Evolutionary conservation across 2,113 vertebrate species (phyloP).

Genomic region (Tenebrosternarchus preto): DNA sequence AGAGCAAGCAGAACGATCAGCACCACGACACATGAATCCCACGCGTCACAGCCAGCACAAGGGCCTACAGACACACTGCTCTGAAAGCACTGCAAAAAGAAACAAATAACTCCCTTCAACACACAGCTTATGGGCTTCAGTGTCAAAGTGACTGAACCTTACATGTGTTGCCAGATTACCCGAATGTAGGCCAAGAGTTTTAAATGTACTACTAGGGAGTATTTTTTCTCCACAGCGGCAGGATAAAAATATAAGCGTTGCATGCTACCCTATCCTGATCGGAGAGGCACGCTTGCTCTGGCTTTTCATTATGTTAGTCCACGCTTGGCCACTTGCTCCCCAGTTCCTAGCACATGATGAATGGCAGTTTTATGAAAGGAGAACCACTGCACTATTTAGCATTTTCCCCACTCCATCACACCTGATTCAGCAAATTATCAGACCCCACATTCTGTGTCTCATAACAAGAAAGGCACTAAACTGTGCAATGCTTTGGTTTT

Average conservation of each 20-base stretch:
- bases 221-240: conserved; percentile 7
- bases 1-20: conserved; percentile 40
- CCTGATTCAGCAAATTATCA: conserved; percentile 5
- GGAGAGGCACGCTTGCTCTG: not conserved
- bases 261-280: conserved; percentile 4
- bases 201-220: conserved; percentile 30
- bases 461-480: too few relatives aligned
- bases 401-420: conserved; percentile 3
- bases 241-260: not conserved
- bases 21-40: conserved; percentile 56
- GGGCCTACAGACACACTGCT: not conserved
- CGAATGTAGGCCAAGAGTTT: conserved; percentile 20
- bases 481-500: too few relatives aligned
- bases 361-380: conserved; percentile 15
- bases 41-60: not conserved
- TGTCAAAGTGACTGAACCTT: conserved; percentile 21
- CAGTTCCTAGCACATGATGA: not conserved
- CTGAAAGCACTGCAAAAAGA: conserved; percentile 12
- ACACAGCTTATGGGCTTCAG: conserved; percentile 20
- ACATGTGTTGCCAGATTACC: conserved; percentile 26
- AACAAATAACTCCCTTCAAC: conserved; percentile 18
- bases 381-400: not conserved
- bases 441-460: not conserved
- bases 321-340: not conserved
- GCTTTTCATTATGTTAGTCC: conserved; percentile 6